phyloP scores from a whole-genome alignment of 2,888 invertebrate genomes.

The Malthinus seriepunctatus region DNA sequence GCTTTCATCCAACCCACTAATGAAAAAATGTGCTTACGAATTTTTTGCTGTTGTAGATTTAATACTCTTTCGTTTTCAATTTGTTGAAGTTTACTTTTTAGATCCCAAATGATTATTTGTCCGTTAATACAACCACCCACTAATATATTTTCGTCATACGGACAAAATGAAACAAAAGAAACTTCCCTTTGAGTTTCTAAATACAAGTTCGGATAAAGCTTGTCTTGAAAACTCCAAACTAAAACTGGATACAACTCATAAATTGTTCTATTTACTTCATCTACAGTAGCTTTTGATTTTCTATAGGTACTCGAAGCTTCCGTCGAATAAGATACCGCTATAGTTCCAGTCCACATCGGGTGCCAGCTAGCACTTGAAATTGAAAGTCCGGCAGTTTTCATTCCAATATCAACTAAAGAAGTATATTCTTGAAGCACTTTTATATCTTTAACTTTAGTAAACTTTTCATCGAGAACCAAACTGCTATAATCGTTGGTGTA shows the following conservation, averaged over 20 bases:
- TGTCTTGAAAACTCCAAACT: conserved; percentile 75
- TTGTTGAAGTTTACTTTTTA: conserved; percentile 61
- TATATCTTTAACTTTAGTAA: conserved; percentile 38
- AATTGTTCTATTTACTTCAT: conserved; percentile 54
- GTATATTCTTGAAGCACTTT: conserved; percentile 60
- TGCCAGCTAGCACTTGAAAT: conserved; percentile 71
- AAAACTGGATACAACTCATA: conserved; percentile 69
- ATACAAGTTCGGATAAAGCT: conserved; percentile 68
- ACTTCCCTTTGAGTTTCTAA: conserved; percentile 71
- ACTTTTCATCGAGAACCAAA: conserved; percentile 47
- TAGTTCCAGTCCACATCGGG: conserved; percentile 69
- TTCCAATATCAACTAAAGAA: conserved; percentile 66
- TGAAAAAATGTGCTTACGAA: conserved; percentile 62
- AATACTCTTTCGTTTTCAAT: conserved; percentile 65
- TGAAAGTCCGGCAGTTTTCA: conserved; percentile 65
- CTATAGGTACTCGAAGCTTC: conserved; percentile 58
- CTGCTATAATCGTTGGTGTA: conserved; percentile 65
- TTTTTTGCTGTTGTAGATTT: conserved; percentile 65
- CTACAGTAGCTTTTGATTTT: conserved; percentile 44
- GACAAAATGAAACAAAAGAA: conserved; percentile 67
- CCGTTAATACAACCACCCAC: conserved; percentile 76
- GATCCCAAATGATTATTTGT: conserved; percentile 72
- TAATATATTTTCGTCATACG: conserved; percentile 68
- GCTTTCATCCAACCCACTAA: conserved; percentile 72
- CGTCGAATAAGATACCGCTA: conserved; percentile 68